Conservation (phyloP, 2,113 vertebrate species). For the Macquaria ambigua region DNA sequence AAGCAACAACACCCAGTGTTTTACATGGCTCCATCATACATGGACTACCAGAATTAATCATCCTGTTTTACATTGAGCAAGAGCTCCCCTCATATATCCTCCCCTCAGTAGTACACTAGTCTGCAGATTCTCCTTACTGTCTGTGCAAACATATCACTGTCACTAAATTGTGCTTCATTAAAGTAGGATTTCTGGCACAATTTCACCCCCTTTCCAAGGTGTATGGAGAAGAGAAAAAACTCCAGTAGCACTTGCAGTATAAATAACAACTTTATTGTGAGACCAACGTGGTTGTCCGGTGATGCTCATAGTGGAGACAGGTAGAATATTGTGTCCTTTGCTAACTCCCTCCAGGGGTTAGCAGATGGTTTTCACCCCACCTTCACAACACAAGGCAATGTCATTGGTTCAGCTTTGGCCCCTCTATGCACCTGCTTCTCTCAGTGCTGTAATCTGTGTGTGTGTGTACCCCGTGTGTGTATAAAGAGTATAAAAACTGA, state of each 20-base stretch:
- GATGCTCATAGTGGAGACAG: constrained; percentile 18
- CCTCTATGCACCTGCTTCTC: constrained; percentile 50
- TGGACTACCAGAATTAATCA: constrained; percentile 36
- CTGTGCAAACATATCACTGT: constrained; percentile 74
- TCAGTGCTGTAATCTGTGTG: constrained; percentile 70
- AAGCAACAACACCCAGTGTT: constrained; percentile 69
- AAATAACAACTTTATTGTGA: not conserved
- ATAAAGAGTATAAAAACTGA: too few species aligned
- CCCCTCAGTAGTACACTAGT: constrained; percentile 27
- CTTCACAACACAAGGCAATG: constrained; percentile 1
- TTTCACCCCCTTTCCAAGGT: not conserved
- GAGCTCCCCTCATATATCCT: constrained; percentile 18
- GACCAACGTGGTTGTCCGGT: not conserved
- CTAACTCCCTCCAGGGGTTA: constrained; percentile 24
- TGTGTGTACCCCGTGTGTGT: too few species aligned
- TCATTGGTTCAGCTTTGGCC: constrained; percentile 36
- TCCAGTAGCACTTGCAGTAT: not conserved
- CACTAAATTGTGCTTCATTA: constrained; percentile 16
- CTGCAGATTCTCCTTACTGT: constrained; percentile 34
- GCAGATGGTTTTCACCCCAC: constrained; percentile 35
- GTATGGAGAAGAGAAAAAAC: not conserved
- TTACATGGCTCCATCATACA: constrained; percentile 57
- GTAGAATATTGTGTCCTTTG: constrained; percentile 60
- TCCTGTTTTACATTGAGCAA: constrained; percentile 41
- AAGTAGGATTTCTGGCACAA: not conserved